A percentile compares a stretch with the other conserved stretches of the same genome.
These are phyloP conservation scores for Oxytorus armatus DNA, from an alignment of 2,888 invertebrate genomes.

Conservation along the genomic window DNA sequence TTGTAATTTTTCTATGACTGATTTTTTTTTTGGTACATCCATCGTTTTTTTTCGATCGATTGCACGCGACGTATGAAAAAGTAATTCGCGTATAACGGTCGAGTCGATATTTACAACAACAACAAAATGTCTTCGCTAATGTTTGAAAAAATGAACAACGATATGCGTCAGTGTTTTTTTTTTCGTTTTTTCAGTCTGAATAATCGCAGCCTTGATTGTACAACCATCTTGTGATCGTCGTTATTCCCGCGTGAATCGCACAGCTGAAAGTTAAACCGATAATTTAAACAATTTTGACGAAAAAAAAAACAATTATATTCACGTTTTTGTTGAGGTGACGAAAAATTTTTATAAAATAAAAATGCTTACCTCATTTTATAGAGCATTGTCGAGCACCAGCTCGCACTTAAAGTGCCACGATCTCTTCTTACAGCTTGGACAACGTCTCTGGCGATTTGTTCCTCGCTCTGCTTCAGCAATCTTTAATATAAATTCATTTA, in stretches of 20 bases:
- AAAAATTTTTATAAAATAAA: too few relatives aligned
- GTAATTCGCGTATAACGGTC: too few relatives aligned
- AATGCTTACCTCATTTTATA: slow-evolving; percentile 74
- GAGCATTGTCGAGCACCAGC: slow-evolving; percentile 73
- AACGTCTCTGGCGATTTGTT: slow-evolving; percentile 77
- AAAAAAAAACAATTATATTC: background rate
- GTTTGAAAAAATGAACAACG: background rate
- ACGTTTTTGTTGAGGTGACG: too few relatives aligned
- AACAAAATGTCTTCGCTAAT: too few relatives aligned
- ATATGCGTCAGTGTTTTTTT: background rate
- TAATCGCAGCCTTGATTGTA: slow-evolving; percentile 73
- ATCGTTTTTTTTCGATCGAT: too few relatives aligned
- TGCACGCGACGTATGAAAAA: too few relatives aligned
- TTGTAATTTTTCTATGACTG: too few relatives aligned
- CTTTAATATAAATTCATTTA: slow-evolving; percentile 56
- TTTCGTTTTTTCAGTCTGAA: slow-evolving; percentile 57
- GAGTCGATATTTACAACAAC: background rate
- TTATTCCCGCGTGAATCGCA: slow-evolving; percentile 74
- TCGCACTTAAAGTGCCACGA: slow-evolving; percentile 72
- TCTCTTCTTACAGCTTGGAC: slow-evolving; percentile 79
- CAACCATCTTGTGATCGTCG: slow-evolving; percentile 75
- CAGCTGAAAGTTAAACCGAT: slow-evolving; percentile 71
- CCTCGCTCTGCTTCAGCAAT: slow-evolving; percentile 73
- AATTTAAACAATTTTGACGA: background rate
- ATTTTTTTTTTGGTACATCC: too few relatives aligned